Conservation (phyloP, 1,140 invertebrate species). For the Meloidogyne hapla region DNA sequence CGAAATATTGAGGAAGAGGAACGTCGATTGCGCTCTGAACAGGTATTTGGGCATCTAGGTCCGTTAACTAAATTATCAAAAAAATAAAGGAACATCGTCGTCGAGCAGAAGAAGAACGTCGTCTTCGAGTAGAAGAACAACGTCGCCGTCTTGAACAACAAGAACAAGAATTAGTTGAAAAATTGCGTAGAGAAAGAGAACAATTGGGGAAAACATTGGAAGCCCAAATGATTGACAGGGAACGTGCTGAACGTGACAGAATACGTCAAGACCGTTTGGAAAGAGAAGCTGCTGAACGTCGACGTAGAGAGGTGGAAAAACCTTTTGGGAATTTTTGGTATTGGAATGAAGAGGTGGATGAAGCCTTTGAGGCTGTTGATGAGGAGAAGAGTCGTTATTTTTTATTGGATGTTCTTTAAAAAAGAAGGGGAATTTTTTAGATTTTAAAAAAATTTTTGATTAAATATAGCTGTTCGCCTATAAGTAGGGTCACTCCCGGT, state of each 20-base stretch:
- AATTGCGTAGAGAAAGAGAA: slow-evolving; percentile 52
- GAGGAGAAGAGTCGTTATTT: background rate
- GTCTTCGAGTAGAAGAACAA: slow-evolving; percentile 51
- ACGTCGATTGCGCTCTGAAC: slow-evolving; percentile 54
- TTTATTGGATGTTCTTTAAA: slow-evolving; percentile 3
- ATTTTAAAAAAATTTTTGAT: too few species aligned
- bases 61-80: background rate
- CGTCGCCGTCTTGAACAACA: slow-evolving; percentile 50
- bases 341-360: background rate
- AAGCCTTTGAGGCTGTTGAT: background rate
- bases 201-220: slow-evolving; percentile 48
- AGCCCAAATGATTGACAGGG: slow-evolving; percentile 31
- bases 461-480: too few species aligned
- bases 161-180: slow-evolving; percentile 52
- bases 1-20: slow-evolving; percentile 61
- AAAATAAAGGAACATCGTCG: slow-evolving; percentile 38
- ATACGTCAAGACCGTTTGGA: slow-evolving; percentile 33
- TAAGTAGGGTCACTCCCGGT: too few species aligned
- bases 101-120: slow-evolving; percentile 58
- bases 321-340: background rate
- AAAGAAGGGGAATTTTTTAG: background rate
- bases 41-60: slow-evolving; percentile 14
- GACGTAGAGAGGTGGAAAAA: slow-evolving; percentile 39
- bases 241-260: slow-evolving; percentile 40
- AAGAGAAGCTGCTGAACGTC: slow-evolving; percentile 40